A percentile compares a stretch with the other conserved stretches of the same genome.
Evolutionary conservation across 1,140 invertebrate genomes (phyloP).

Genomic region (Acromyrmex heyeri): DNA sequence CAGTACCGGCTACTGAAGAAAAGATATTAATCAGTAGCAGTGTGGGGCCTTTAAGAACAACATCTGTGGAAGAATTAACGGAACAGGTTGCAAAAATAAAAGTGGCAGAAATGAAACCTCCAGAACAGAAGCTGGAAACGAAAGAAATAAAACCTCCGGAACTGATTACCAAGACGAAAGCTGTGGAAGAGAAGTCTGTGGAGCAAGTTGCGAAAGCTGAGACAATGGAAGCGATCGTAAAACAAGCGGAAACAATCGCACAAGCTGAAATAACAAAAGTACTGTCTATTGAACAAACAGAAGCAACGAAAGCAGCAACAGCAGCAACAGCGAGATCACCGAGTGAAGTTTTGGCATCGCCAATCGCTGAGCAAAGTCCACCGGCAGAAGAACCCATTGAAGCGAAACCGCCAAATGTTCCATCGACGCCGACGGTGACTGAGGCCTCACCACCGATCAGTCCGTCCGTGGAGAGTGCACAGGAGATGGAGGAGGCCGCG

Average conservation of each 20-base stretch:
- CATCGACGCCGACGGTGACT: constrained; percentile 79
- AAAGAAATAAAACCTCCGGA: constrained; percentile 3
- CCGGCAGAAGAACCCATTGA: constrained; percentile 62
- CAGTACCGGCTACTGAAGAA: constrained; percentile 16
- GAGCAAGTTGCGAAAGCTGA: not conserved
- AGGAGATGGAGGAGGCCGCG: constrained; percentile 47
- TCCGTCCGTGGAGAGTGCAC: constrained; percentile 59
- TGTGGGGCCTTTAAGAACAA: not conserved
- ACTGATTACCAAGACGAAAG: not conserved
- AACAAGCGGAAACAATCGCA: constrained; percentile 10
- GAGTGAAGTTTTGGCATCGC: constrained; percentile 42
- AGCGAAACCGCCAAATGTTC: constrained; percentile 72
- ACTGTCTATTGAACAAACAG: not conserved
- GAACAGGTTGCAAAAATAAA: constrained; percentile 39
- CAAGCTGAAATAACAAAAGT: constrained; percentile 18
- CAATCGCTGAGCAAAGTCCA: not conserved
- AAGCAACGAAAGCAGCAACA: constrained; percentile 2
- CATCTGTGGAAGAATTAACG: constrained; percentile 43
- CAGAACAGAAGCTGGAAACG: constrained; percentile 16
- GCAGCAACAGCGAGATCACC: not conserved
- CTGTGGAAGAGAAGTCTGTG: not conserved
- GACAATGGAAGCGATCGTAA: not conserved
- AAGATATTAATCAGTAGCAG: constrained; percentile 17
- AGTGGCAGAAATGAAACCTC: constrained; percentile 49
- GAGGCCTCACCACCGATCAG: constrained; percentile 81